These are phyloP conservation scores for Mesorhabditis belari DNA, from an alignment of 2,888 invertebrate genomes.

Conservation along the genomic window DNA sequence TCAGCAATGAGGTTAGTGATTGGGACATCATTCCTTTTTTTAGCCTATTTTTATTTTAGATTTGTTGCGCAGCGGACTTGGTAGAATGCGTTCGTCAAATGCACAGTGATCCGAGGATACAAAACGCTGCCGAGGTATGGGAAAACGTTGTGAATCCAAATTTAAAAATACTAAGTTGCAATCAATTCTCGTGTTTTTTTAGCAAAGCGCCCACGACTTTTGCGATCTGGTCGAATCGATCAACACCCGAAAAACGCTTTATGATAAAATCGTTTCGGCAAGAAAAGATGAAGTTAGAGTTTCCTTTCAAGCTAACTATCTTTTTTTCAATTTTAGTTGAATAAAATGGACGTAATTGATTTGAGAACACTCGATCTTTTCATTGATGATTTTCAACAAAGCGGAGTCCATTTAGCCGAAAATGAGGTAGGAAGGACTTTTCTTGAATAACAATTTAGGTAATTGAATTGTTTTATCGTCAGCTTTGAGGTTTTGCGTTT, in stretches of 20 bases:
- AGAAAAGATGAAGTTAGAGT: constrained; percentile 64
- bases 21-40: too few relatives aligned
- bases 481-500: not conserved
- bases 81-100: constrained; percentile 84
- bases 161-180: too few relatives aligned
- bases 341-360: constrained; percentile 62
- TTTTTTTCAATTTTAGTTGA: not conserved
- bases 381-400: constrained; percentile 92
- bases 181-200: too few relatives aligned
- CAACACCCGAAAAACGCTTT: constrained; percentile 80
- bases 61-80: constrained; percentile 92
- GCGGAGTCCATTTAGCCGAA: constrained; percentile 85
- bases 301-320: not conserved
- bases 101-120: constrained; percentile 71
- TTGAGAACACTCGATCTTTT: constrained; percentile 79
- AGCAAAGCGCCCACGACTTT: constrained; percentile 74
- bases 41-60: too few relatives aligned
- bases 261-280: constrained; percentile 69
- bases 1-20: constrained; percentile 69
- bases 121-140: constrained; percentile 71
- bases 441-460: not conserved
- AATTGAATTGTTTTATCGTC: too few relatives aligned
- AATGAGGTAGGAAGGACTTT: constrained; percentile 59
- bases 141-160: not conserved
- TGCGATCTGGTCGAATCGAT: constrained; percentile 84